phyloP scores from a whole-genome alignment of 2,888 invertebrate genomes.

The Tuta absoluta region DNA sequence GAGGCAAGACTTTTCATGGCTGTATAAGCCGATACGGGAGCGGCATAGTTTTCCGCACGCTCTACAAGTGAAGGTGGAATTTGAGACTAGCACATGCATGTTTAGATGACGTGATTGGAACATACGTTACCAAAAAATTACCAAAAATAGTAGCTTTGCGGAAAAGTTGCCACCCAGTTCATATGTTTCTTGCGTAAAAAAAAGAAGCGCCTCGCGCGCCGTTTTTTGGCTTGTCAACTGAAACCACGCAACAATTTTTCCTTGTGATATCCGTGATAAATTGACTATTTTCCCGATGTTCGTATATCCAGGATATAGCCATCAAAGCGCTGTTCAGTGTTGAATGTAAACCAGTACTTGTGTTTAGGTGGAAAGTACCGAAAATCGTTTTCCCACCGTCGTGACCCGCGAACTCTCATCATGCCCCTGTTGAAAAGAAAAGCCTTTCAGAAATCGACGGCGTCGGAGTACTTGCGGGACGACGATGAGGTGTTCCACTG shows the following conservation, averaged over 20 bases:
- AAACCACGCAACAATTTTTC: slow-evolving; percentile 80
- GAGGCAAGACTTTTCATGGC: no score
- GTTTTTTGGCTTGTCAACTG: slow-evolving; percentile 86
- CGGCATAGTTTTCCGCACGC: no score
- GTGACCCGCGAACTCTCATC: slow-evolving; percentile 75
- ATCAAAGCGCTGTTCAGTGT: slow-evolving; percentile 63
- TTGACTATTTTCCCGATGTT: slow-evolving; percentile 62
- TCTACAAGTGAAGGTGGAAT: not conserved
- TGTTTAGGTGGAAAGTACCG: slow-evolving; percentile 53
- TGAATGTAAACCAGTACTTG: slow-evolving; percentile 55
- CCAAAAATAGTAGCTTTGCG: slow-evolving; percentile 34
- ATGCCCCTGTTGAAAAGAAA: slow-evolving; percentile 92
- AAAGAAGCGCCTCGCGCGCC: slow-evolving; percentile 84
- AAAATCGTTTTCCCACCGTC: slow-evolving; percentile 65
- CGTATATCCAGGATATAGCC: slow-evolving; percentile 52
- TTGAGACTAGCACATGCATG: no score
- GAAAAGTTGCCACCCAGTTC: slow-evolving; percentile 53
- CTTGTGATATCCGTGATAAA: slow-evolving; percentile 63
- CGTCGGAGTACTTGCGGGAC: slow-evolving; percentile 88
- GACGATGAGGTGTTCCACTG: slow-evolving; percentile 97
- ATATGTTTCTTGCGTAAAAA: slow-evolving; percentile 82
- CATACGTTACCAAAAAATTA: not conserved
- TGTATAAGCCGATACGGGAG: no score
- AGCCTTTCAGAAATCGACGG: slow-evolving; percentile 86
- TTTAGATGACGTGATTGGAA: no score